phyloP scores from a whole-genome alignment of 2,888 invertebrate genomes.

The Aleiodes testaceus region DNA sequence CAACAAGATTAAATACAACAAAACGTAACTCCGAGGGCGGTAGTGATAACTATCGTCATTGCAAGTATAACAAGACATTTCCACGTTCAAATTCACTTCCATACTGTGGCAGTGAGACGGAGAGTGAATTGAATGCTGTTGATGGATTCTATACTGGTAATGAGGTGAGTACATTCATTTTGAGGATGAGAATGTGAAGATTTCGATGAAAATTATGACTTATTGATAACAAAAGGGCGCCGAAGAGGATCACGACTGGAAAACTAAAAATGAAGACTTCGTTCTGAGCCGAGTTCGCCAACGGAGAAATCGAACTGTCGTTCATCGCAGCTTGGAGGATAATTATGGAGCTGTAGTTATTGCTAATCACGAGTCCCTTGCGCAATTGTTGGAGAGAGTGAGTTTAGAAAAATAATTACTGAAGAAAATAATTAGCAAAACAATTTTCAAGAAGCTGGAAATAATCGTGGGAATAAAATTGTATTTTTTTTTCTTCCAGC shows the following conservation, averaged over 20 bases:
- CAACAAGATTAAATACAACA: conserved; percentile 65
- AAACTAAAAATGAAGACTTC: conserved; percentile 70
- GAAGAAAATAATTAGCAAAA: neutral
- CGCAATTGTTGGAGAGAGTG: conserved; percentile 92
- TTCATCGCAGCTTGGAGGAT: conserved; percentile 89
- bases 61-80: conserved; percentile 71
- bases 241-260: conserved; percentile 75
- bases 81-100: conserved; percentile 82
- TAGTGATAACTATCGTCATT: conserved; percentile 1
- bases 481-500: conserved; percentile 68
- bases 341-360: conserved; percentile 93
- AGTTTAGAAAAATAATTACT: conserved; percentile 39
- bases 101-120: conserved; percentile 88
- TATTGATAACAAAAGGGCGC: conserved; percentile 68
- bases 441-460: neutral
- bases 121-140: conserved; percentile 88
- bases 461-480: neutral
- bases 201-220: conserved; percentile 20
- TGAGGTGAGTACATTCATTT: conserved; percentile 69
- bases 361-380: conserved; percentile 91
- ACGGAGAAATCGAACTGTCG: conserved; percentile 86
- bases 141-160: conserved; percentile 83
- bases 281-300: conserved; percentile 78
- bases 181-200: conserved; percentile 11
- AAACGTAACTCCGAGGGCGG: conserved; percentile 26